Evolutionary conservation across 2,888 invertebrate species (phyloP).

Genomic region (Yponomeuta cagnagella): DNA sequence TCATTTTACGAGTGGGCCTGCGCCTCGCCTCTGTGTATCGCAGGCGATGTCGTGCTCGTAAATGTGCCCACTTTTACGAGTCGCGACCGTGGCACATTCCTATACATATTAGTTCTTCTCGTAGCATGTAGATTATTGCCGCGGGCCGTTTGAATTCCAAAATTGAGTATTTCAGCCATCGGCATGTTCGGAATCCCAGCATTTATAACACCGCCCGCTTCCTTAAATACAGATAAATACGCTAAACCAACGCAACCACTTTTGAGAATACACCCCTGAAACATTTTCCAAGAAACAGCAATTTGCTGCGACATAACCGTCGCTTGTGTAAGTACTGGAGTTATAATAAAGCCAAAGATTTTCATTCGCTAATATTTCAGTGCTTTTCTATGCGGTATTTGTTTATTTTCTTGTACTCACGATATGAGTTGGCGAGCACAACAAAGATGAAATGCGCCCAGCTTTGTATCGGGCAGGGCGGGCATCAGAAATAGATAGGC

Average conservation of each 20-base stretch:
- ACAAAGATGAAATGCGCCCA: neutral
- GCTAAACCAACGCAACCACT: neutral
- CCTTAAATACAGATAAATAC: neutral
- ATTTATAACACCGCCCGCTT: neutral
- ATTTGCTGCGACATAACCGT: neutral
- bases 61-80: constrained; percentile 46
- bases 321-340: neutral
- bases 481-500: constrained; percentile 5
- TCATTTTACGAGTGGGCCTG: constrained; percentile 51
- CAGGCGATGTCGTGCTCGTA: constrained; percentile 36
- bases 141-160: neutral
- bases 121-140: neutral
- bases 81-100: constrained; percentile 1
- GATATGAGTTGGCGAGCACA: constrained; percentile 12
- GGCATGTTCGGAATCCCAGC: neutral
- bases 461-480: neutral
- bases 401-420: constrained; percentile 6
- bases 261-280: neutral
- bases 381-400: neutral
- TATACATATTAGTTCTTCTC: neutral
- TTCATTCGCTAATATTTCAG: neutral
- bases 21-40: constrained; percentile 21
- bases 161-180: neutral
- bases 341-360: neutral
- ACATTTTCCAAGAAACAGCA: neutral